These are phyloP conservation scores for Willowsia nigromaculata DNA, from an alignment of 2,888 invertebrate genomes.

Conservation along the genomic window DNA sequence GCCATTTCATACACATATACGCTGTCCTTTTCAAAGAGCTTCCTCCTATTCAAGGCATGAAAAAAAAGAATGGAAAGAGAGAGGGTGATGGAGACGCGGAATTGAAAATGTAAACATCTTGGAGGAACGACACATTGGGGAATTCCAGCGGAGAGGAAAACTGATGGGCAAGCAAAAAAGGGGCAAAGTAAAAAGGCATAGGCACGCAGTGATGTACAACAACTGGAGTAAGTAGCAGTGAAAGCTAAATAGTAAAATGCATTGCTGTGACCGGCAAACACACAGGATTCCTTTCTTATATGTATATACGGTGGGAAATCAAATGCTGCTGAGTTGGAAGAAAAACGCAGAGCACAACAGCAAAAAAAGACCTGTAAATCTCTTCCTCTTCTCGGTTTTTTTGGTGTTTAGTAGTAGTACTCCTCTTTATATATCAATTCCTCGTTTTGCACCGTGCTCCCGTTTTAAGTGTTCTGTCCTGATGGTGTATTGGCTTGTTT, in stretches of 20 bases:
- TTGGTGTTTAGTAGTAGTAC: neutral
- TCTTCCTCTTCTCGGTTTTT: slow-evolving; percentile 1
- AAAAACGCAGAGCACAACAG: neutral
- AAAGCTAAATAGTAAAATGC: slow-evolving; percentile 25
- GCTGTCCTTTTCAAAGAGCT: neutral
- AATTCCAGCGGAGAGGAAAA: slow-evolving; percentile 74
- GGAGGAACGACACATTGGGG: slow-evolving; percentile 78
- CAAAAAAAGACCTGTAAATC: slow-evolving; percentile 48
- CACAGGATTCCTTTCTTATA: neutral
- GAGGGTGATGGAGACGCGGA: slow-evolving; percentile 70
- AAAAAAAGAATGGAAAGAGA: slow-evolving; percentile 18
- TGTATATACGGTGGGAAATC: slow-evolving; percentile 43
- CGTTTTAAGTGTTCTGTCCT: slow-evolving; percentile 31
- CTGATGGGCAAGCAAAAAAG: slow-evolving; percentile 71
- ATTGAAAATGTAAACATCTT: slow-evolving; percentile 79
- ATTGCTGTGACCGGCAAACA: neutral
- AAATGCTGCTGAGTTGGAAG: slow-evolving; percentile 43
- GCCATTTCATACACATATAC: slow-evolving; percentile 23
- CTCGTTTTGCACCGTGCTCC: neutral
- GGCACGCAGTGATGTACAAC: slow-evolving; percentile 21
- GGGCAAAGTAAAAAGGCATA: slow-evolving; percentile 28
- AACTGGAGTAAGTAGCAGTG: neutral
- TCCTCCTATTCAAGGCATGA: neutral
- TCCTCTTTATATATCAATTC: neutral
- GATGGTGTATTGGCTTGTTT: slow-evolving; percentile 63